phyloP scores from a whole-genome alignment of 1,140 invertebrate species.

The Drosophila repletoides region DNA sequence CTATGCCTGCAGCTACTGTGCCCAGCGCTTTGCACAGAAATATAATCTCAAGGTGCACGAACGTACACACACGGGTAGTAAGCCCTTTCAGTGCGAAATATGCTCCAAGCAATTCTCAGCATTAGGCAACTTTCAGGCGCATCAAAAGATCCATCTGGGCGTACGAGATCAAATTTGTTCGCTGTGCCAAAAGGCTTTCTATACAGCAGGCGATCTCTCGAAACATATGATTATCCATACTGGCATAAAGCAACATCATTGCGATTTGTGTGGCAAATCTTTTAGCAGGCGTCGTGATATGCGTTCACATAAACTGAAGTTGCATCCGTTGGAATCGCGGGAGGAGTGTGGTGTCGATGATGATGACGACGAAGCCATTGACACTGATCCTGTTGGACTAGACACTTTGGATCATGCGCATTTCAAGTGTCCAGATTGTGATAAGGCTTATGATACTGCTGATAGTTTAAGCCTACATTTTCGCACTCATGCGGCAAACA shows the following conservation, averaged over 20 bases:
- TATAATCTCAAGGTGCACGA: slow-evolving; percentile 94
- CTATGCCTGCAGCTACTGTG: slow-evolving; percentile 88
- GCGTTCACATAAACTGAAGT: slow-evolving; percentile 80
- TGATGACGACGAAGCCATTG: slow-evolving; percentile 70
- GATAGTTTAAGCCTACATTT: slow-evolving; percentile 74
- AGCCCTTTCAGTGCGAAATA: slow-evolving; percentile 92
- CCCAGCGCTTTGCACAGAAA: slow-evolving; percentile 90
- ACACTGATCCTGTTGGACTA: slow-evolving; percentile 70
- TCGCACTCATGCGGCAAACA: slow-evolving; percentile 65
- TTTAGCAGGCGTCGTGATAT: slow-evolving; percentile 87
- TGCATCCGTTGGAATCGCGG: slow-evolving; percentile 63
- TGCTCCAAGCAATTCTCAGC: slow-evolving; percentile 86
- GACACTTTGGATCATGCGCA: slow-evolving; percentile 57
- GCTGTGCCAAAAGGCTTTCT: slow-evolving; percentile 88
- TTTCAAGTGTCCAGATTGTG: slow-evolving; percentile 81
- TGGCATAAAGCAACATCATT: slow-evolving; percentile 89
- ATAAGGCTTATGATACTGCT: slow-evolving; percentile 76
- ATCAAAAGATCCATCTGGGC: slow-evolving; percentile 85
- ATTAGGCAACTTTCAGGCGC: slow-evolving; percentile 84
- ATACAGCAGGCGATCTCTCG: slow-evolving; percentile 87
- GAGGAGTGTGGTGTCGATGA: slow-evolving; percentile 67
- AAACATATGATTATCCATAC: slow-evolving; percentile 89
- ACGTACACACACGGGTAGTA: slow-evolving; percentile 90
- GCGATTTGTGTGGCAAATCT: slow-evolving; percentile 88
- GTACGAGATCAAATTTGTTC: slow-evolving; percentile 86